Percentiles rank a stretch among this genome's conserved stretches.
phyloP scores from a whole-genome alignment of 2,113 vertebrate species.

The Pogona vitticeps region DNA sequence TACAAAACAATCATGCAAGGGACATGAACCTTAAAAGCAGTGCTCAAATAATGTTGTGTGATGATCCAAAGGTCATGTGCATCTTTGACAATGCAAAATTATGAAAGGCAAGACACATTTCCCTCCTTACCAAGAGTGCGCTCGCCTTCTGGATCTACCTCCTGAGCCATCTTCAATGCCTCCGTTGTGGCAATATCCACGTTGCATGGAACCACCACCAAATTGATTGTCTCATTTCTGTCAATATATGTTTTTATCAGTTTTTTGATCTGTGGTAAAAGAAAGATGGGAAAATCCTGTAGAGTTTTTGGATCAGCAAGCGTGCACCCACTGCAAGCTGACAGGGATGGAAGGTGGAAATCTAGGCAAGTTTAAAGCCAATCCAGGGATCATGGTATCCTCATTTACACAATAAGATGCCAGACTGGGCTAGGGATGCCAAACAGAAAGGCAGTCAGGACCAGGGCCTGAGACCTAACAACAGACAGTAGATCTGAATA shows the following conservation, averaged over 20 bases:
- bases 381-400: too few relatives aligned
- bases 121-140: conserved; percentile 85
- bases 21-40: not conserved
- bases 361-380: too few relatives aligned
- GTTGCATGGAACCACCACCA: conserved; percentile 89
- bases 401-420: too few relatives aligned
- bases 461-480: too few relatives aligned
- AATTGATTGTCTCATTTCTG: conserved; percentile 85
- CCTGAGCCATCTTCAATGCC: conserved; percentile 89
- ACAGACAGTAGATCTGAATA: too few relatives aligned
- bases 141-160: conserved; percentile 86
- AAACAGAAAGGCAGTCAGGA: too few relatives aligned
- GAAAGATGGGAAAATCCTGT: not conserved
- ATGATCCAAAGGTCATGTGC: not conserved
- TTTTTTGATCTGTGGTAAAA: conserved; percentile 80
- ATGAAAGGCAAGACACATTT: not conserved
- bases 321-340: not conserved
- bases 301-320: conserved; percentile 12
- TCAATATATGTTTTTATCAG: conserved; percentile 83
- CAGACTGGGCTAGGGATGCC: too few relatives aligned
- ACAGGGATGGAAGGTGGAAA: not conserved
- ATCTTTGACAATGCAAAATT: not conserved
- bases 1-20: not conserved
- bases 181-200: conserved; percentile 94
- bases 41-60: too few relatives aligned